A percentile compares a stretch with the other conserved stretches of the same genome.
phyloP scores from a whole-genome alignment of 2,888 invertebrate genomes.

The Hypomecis punctinalis region DNA sequence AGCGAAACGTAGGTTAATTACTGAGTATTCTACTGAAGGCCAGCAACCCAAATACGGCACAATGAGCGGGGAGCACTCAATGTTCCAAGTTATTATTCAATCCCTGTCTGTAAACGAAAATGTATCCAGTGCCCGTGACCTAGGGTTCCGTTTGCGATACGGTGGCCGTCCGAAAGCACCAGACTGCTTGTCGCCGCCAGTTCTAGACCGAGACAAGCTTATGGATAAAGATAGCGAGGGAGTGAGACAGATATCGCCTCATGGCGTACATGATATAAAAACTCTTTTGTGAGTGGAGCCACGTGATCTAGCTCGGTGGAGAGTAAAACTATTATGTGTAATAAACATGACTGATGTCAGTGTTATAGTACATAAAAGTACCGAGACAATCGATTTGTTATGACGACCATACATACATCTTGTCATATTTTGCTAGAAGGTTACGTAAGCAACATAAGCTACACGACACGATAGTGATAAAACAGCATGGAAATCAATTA shows the following conservation, averaged over 20 bases:
- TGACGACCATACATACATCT: neutral
- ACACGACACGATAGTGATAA: neutral
- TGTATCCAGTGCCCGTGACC: conserved; percentile 75
- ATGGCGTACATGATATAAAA: conserved; percentile 73
- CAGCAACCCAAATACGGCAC: conserved; percentile 50
- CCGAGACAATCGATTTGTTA: too few species aligned
- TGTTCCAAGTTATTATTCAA: conserved; percentile 53
- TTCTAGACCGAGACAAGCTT: conserved; percentile 67
- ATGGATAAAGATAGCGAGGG: conserved; percentile 55
- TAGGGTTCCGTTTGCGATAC: conserved; percentile 79
- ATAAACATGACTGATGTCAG: conserved; percentile 56
- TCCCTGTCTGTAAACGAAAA: conserved; percentile 63
- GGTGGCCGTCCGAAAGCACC: conserved; percentile 71
- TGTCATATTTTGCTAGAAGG: conserved; percentile 21
- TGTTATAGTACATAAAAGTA: neutral
- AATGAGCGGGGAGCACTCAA: conserved; percentile 52
- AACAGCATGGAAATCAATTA: conserved; percentile 1
- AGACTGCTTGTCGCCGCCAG: conserved; percentile 83
- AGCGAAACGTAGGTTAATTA: conserved; percentile 33
- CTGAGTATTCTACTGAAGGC: conserved; percentile 55
- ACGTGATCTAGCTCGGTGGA: conserved; percentile 67
- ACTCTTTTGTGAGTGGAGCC: conserved; percentile 56
- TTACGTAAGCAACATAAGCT: conserved; percentile 2
- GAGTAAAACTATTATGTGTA: conserved; percentile 66
- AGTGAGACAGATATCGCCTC: conserved; percentile 62